Base-by-base conservation (phyloP, 2,888 invertebrate genomes). In the Eupeodes luniger region DNA sequence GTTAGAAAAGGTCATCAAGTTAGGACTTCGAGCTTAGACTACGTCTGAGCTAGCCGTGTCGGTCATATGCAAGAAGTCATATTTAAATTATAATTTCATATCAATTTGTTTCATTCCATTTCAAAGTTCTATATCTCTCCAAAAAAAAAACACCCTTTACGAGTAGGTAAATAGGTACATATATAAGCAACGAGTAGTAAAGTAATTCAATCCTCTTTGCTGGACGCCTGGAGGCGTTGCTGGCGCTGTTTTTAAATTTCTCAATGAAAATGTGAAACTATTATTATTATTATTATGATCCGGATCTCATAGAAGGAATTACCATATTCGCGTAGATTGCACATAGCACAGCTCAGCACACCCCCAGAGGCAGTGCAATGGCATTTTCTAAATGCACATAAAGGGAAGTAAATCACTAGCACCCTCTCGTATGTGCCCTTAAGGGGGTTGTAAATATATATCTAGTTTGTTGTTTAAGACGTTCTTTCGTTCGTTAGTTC, bases 241-340 rank as follows among this genome's bases (percentile, higher is more conserved):
- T 6, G 19, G 57, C 55, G 86, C 78, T 72, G 62, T 61, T 74
- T 27, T 88, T 81, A 70, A 88, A 75, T 76, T 49, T 76, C 66
- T 86, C 70, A 84, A 87, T 80, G 84, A 81, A 27, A 27, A 79
- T 81, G 81, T 67, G 61, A 88, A 88, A 85, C 81, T 88, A 53
- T 88, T 81, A 51, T 87, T 88, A 53, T 88, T 81, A 51, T 87
- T 80, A 85, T 81, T 81, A 75, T 85, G 77, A 88, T 85, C 88
- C 88, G 85, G 85, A 81, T 88, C 84, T 66, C 77, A 81, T 88
- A 88, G 27, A 27, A 77, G 84, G 64, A 88, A 88, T 85, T 84
- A 85, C 88, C 81, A 85, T 85, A 84, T 79, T 74, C 76, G 81
- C 74, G 69, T 61, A 51, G 55, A 64, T 34, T 11, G 49, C 44